phyloP scores from a whole-genome alignment of 2,888 invertebrate genomes.

The Neria commutata region DNA sequence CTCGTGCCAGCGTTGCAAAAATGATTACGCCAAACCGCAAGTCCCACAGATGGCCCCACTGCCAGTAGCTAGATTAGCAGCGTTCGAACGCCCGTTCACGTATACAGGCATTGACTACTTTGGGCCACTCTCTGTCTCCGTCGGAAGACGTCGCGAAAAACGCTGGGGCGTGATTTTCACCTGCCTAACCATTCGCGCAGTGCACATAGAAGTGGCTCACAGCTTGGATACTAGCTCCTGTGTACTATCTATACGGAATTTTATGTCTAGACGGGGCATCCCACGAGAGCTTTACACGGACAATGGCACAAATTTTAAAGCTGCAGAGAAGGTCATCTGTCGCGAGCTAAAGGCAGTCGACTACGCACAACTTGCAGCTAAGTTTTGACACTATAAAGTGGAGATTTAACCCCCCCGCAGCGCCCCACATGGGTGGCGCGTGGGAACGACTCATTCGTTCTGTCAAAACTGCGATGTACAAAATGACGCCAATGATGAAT shows the following conservation, averaged over 20 bases:
- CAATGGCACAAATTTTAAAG: slow-evolving; percentile 9
- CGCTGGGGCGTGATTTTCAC: slow-evolving; percentile 34
- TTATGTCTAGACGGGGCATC: slow-evolving; percentile 14
- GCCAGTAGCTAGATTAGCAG: slow-evolving; percentile 24
- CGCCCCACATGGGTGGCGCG: slow-evolving; percentile 29
- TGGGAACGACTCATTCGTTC: slow-evolving; percentile 20
- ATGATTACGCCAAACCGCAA: slow-evolving; percentile 5
- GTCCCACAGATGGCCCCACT: slow-evolving; percentile 29
- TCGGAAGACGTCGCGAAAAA: slow-evolving; percentile 29
- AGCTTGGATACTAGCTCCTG: slow-evolving; percentile 30
- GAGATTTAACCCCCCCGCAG: slow-evolving; percentile 30
- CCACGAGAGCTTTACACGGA: slow-evolving; percentile 3
- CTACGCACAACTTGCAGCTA: not conserved
- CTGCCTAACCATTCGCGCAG: slow-evolving; percentile 29
- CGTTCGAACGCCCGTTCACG: slow-evolving; percentile 29
- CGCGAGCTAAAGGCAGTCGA: not conserved
- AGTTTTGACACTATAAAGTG: not conserved
- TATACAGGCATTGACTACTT: slow-evolving; percentile 34
- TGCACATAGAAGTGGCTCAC: slow-evolving; percentile 31
- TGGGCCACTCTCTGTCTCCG: slow-evolving; percentile 25
- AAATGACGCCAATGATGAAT: no score
- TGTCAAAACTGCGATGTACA: slow-evolving; percentile 21
- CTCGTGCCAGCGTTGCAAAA: slow-evolving; percentile 30
- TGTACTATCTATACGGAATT: slow-evolving; percentile 26
- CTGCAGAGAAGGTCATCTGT: slow-evolving; percentile 4